These are phyloP conservation scores for Danio tinwini DNA, from an alignment of 2,797 vertebrate genomes.

Conservation along the genomic window DNA sequence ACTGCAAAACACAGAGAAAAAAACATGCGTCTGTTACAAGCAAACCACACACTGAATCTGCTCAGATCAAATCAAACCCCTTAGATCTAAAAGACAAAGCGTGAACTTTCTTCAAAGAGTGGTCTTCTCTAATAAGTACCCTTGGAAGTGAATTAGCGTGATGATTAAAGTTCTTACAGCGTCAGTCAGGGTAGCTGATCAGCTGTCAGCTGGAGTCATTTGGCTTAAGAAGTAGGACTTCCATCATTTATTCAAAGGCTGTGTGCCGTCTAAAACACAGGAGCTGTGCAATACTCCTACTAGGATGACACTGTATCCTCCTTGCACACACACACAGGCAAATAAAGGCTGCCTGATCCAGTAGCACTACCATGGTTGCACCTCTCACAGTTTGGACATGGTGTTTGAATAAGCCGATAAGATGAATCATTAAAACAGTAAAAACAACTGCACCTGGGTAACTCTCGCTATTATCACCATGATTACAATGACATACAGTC, in stretches of 20 bases:
- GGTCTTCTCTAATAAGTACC: background rate
- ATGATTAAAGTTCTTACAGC: background rate
- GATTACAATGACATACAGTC: background rate
- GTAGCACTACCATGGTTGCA: slow-evolving; percentile 23
- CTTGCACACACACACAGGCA: background rate
- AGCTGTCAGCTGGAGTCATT: slow-evolving; percentile 41
- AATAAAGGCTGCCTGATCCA: slow-evolving; percentile 1
- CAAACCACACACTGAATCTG: background rate
- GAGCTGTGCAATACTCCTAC: slow-evolving; percentile 44
- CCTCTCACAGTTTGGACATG: background rate
- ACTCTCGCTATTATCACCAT: background rate
- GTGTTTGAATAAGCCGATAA: slow-evolving; percentile 20
- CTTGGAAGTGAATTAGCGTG: slow-evolving; percentile 9
- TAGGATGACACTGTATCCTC: slow-evolving; percentile 56
- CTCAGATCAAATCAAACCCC: background rate
- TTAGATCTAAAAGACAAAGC: background rate
- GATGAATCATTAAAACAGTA: slow-evolving; percentile 8
- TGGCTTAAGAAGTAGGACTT: slow-evolving; percentile 60
- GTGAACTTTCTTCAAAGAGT: slow-evolving; percentile 9
- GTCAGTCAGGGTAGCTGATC: background rate
- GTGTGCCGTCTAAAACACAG: slow-evolving; percentile 43
- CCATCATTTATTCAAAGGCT: slow-evolving; percentile 69
- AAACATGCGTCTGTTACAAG: background rate
- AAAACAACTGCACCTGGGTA: background rate
- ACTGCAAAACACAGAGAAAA: slow-evolving; percentile 15